A percentile compares a stretch with the other conserved stretches of the same genome.
These are phyloP conservation scores for Prosapia bicincta DNA, from an alignment of 2,888 invertebrate species.

Conservation along the genomic window DNA sequence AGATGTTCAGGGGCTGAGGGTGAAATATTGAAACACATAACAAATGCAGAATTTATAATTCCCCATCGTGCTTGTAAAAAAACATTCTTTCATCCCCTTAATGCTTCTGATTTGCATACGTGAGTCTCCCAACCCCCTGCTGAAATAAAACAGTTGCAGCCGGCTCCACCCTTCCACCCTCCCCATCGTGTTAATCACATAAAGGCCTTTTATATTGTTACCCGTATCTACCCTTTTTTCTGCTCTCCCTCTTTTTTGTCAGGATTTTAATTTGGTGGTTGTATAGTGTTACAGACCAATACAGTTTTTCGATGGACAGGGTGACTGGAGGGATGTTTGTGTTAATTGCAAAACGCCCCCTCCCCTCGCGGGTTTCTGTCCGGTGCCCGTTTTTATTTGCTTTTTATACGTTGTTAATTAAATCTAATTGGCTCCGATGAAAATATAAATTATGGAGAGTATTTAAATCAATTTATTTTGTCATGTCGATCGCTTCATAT, in stretches of 20 bases:
- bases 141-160: constrained; percentile 2
- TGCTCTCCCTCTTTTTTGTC: neutral
- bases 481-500: too few relatives aligned
- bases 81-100: neutral
- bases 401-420: neutral
- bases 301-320: neutral
- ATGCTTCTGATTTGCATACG: neutral
- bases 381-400: neutral
- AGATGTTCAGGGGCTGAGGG: too few relatives aligned
- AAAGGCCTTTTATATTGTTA: neutral
- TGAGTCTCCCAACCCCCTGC: neutral
- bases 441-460: neutral
- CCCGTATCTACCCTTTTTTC: neutral
- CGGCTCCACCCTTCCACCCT: neutral
- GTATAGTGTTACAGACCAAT: neutral
- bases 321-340: neutral
- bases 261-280: constrained; percentile 1
- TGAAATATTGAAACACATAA: too few relatives aligned
- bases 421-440: neutral
- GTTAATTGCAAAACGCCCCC: neutral
- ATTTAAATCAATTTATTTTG: neutral
- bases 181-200: neutral
- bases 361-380: neutral
- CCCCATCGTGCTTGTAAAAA: neutral
- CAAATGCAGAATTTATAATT: neutral